phyloP scores from a whole-genome alignment of 2,113 vertebrate species.

The Centrocercus urophasianus region DNA sequence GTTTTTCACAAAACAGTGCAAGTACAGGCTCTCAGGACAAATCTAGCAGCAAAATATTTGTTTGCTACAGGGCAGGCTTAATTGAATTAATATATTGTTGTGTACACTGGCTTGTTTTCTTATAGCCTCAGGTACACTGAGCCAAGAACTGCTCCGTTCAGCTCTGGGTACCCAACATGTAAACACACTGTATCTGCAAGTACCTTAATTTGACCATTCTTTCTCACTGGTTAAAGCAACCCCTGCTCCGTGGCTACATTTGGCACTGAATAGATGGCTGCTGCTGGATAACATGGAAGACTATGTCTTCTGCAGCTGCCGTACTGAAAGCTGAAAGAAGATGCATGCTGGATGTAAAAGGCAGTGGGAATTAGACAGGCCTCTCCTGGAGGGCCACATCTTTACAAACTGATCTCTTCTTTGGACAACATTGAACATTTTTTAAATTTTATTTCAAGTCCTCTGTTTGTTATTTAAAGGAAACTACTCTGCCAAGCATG shows the following conservation, averaged over 20 bases:
- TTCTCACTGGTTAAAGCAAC: background rate
- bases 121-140: conserved; percentile 1
- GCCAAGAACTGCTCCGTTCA: background rate
- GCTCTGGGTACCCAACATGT: background rate
- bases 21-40: background rate
- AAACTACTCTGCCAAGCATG: background rate
- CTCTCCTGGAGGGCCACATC: background rate
- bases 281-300: conserved; percentile 31
- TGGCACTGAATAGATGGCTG: background rate
- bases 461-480: conserved; percentile 24
- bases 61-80: background rate
- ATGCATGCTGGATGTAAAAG: conserved; percentile 24
- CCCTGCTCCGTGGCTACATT: background rate
- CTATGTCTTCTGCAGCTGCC: conserved; percentile 38
- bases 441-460: background rate
- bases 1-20: background rate
- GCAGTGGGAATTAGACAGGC: background rate
- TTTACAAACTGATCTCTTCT: background rate
- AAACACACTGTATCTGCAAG: background rate
- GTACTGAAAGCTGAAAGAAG: conserved; percentile 23
- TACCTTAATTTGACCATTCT: background rate
- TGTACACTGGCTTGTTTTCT: background rate
- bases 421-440: background rate
- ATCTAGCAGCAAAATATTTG: background rate
- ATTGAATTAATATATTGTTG: conserved; percentile 19